Conservation (phyloP, 2,113 vertebrate genomes). For the Tretioscincus oriximinensis region DNA sequence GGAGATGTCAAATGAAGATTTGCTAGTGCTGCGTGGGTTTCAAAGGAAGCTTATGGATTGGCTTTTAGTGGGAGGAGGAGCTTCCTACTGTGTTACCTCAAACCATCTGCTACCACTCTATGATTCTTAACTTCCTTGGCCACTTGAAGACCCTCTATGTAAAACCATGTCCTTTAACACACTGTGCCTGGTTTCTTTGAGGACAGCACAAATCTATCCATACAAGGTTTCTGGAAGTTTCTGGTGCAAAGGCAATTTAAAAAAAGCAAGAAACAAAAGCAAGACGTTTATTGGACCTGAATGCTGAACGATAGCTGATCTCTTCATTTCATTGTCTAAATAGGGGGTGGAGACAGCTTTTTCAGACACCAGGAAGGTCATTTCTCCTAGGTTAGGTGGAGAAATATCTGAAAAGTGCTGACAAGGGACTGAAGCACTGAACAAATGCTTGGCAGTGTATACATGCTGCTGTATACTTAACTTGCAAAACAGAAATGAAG, state of each 20-base stretch:
- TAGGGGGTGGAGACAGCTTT: constrained; percentile 17
- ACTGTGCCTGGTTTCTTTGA: too few species aligned
- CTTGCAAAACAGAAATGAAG: constrained; percentile 35
- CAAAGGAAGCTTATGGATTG: too few species aligned
- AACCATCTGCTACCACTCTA: too few species aligned
- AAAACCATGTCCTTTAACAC: not conserved
- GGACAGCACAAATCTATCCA: not conserved
- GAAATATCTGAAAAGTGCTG: constrained; percentile 13
- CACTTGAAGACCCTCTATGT: not conserved
- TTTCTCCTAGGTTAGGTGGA: constrained; percentile 28
- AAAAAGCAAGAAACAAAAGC: not conserved
- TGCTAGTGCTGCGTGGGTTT: too few species aligned
- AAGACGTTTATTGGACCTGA: not conserved
- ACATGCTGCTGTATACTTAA: fast-evolving
- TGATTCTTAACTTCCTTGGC: not conserved
- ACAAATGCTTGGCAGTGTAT: not conserved
- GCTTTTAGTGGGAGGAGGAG: too few species aligned
- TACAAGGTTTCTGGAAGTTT: not conserved
- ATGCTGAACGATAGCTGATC: not conserved
- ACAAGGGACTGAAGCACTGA: not conserved
- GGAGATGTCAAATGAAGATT: too few species aligned
- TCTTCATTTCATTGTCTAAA: fast-evolving
- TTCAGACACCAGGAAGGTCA: constrained; percentile 33
- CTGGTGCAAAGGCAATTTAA: too few species aligned
- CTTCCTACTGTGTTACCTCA: too few species aligned